Percentiles rank a stretch among this genome's conserved stretches.
phyloP scores from a whole-genome alignment of 2,888 invertebrate species.

The Eubasilissa splendida region DNA sequence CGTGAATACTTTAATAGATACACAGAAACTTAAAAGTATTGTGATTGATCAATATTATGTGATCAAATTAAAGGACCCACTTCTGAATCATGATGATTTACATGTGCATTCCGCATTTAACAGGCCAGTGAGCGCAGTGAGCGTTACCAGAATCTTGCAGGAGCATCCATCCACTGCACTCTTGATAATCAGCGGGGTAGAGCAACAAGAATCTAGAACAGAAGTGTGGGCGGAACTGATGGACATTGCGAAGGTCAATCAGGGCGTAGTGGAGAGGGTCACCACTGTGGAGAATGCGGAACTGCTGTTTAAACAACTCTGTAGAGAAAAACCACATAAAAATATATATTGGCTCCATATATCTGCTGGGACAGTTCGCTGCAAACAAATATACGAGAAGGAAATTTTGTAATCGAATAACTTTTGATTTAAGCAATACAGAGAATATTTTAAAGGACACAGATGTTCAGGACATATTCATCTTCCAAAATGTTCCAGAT shows the following conservation, averaged over 20 bases:
- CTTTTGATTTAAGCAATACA: neutral
- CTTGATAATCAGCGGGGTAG: neutral
- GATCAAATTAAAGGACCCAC: too few relatives aligned
- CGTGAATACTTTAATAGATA: too few relatives aligned
- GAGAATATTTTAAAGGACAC: neutral
- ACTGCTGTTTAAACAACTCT: neutral
- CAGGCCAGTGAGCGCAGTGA: too few relatives aligned
- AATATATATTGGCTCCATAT: neutral
- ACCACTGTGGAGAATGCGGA: neutral
- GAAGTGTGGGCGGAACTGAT: neutral
- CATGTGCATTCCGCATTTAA: too few relatives aligned
- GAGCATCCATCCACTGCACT: neutral
- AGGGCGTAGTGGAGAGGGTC: neutral
- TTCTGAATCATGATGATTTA: too few relatives aligned
- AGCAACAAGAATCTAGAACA: neutral
- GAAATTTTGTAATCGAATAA: neutral
- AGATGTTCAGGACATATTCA: neutral
- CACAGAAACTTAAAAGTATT: too few relatives aligned
- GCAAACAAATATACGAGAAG: neutral
- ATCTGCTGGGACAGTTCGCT: neutral
- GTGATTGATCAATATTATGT: too few relatives aligned
- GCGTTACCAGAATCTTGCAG: too few relatives aligned
- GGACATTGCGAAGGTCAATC: neutral
- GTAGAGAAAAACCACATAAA: neutral
- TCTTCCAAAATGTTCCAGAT: neutral